Percentiles rank a stretch among this genome's conserved stretches.
These are phyloP conservation scores for Drosophila niveifrons DNA, from an alignment of 2,888 invertebrate species.

Conservation along the genomic window DNA sequence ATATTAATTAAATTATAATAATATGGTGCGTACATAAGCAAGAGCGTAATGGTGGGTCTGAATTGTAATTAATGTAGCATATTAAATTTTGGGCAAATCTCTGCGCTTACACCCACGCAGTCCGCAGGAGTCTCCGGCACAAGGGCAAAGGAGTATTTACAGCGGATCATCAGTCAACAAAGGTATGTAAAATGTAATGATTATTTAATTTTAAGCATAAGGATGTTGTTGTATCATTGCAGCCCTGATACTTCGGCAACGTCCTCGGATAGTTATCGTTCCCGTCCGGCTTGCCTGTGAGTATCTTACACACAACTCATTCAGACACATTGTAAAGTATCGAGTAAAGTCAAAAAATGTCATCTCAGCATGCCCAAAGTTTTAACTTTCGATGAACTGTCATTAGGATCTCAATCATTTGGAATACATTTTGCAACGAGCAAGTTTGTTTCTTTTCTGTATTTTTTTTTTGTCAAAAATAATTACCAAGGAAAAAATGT, in stretches of 20 bases:
- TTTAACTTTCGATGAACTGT: constrained; percentile 35
- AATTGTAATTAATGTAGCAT: not conserved
- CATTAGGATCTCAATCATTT: constrained; percentile 55
- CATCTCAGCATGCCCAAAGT: constrained; percentile 49
- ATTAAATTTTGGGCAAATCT: not conserved
- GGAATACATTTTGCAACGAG: constrained; percentile 30
- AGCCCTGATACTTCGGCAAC: constrained; percentile 14
- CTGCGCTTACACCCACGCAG: constrained; percentile 15
- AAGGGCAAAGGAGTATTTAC: constrained; percentile 39
- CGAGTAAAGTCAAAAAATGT: constrained; percentile 20
- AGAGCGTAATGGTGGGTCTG: not conserved
- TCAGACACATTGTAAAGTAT: constrained; percentile 11
- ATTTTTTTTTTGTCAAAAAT: constrained; percentile 20
- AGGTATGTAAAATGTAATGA: constrained; percentile 24
- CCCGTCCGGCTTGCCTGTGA: constrained; percentile 32
- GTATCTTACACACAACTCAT: constrained; percentile 36
- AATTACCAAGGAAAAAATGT: constrained; percentile 48
- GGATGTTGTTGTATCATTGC: not conserved
- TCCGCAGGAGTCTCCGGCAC: constrained; percentile 16
- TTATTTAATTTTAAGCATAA: not conserved
- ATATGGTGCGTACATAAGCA: constrained; percentile 35
- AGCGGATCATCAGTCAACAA: constrained; percentile 17
- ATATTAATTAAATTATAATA: not conserved
- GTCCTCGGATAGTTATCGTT: constrained; percentile 36
- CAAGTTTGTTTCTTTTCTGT: constrained; percentile 42